These are phyloP conservation scores for Mimas tiliae DNA, from an alignment of 2,888 invertebrate species.

Conservation along the genomic window DNA sequence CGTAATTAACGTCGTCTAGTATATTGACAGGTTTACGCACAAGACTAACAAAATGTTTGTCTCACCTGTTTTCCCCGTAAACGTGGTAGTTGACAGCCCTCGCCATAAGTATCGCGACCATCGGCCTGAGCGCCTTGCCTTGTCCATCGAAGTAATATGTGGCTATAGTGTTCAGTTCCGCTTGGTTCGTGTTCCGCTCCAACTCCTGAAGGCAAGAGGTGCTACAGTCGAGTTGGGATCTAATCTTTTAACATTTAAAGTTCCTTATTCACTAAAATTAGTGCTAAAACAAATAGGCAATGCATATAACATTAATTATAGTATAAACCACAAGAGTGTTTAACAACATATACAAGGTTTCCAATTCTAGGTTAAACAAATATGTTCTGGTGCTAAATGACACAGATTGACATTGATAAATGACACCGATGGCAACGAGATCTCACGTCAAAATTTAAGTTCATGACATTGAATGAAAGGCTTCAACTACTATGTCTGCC, in stretches of 20 bases:
- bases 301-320: background rate
- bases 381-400: slow-evolving; percentile 1
- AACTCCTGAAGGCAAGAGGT: slow-evolving; percentile 85
- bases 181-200: slow-evolving; percentile 90
- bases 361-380: background rate
- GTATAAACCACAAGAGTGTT: background rate
- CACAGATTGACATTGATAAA: too few relatives aligned
- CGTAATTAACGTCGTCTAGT: background rate
- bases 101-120: slow-evolving; percentile 97
- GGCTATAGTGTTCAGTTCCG: slow-evolving; percentile 95
- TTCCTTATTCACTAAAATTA: background rate
- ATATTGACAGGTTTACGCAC: background rate
- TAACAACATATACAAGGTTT: background rate
- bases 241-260: slow-evolving; percentile 37
- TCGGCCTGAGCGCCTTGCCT: slow-evolving; percentile 98
- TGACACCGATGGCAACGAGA: background rate
- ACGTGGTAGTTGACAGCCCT: slow-evolving; percentile 96
- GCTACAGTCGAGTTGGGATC: slow-evolving; percentile 69
- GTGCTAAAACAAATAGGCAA: background rate
- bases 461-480: background rate
- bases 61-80: slow-evolving; percentile 92
- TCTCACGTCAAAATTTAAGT: background rate
- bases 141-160: slow-evolving; percentile 99
- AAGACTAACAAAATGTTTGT: slow-evolving; percentile 16
- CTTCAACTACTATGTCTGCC: too few relatives aligned